These are phyloP conservation scores for Progne subis DNA, from an alignment of 2,113 vertebrate species.

Conservation along the genomic window DNA sequence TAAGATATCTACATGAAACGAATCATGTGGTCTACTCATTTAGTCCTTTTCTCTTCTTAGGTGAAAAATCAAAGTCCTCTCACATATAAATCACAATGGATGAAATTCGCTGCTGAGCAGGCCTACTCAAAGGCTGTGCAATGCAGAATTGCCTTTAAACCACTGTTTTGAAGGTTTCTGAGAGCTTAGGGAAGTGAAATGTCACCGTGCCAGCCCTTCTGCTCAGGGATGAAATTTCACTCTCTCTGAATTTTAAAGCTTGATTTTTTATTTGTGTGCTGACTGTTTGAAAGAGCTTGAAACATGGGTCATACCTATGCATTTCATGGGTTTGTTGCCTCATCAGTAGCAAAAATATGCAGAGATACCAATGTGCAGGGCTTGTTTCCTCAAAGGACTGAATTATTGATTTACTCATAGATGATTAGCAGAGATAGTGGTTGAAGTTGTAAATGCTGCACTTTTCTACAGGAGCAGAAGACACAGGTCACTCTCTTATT, in stretches of 20 bases:
- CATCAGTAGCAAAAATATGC: neutral
- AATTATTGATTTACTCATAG: neutral
- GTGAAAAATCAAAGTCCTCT: conserved; percentile 55
- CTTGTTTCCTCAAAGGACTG: neutral
- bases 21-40: neutral
- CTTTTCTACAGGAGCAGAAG: neutral
- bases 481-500: neutral
- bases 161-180: neutral
- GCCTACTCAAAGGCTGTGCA: neutral
- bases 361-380: neutral
- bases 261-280: conserved; percentile 26
- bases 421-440: neutral
- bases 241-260: neutral
- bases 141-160: conserved; percentile 7
- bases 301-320: neutral
- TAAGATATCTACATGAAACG: neutral
- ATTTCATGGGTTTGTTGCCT: neutral
- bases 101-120: neutral
- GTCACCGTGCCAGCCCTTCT: neutral
- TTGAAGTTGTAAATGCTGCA: neutral
- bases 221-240: neutral
- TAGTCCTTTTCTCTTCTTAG: conserved; percentile 17
- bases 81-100: conserved; percentile 6
- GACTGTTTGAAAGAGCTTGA: neutral
- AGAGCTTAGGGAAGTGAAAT: neutral